Base-by-base conservation (phyloP, 2,113 vertebrate genomes). In the Myotis lucifugus region DNA sequence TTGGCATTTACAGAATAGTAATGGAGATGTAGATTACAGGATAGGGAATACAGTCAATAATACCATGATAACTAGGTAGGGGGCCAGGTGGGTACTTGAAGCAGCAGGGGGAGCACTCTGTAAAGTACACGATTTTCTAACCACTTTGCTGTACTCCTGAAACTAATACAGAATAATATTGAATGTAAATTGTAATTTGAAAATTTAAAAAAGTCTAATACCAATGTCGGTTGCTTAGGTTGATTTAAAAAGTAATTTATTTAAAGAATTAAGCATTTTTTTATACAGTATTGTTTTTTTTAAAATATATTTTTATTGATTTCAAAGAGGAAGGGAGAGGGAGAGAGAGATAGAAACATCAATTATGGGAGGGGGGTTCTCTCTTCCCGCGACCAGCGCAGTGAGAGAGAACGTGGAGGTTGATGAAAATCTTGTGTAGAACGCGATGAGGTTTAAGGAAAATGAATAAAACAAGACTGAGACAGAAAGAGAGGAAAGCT, bases 191-290 rank as follows among this genome's bases (percentile, higher is more conserved):
- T 72, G 3, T 23, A 40, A 72, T 40, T 23, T 42, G 19, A 72
- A 72, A 23, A 11, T 19, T 69, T 69, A 81, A 67, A 73, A 76
- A 66, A 29, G 29, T 29, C 59, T 40, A n/a, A 64, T 89, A 59
- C 18, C 19, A 37, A 32, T 74, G 54, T 74, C 48, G 2, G 1
- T 6, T 40, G 59, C 9, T 84, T 76, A 78, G 2, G 23, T 52
- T 72, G 54, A 85, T 69, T 66, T 67, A 48, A 85, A 90, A 93
- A 83, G 6, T 59, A 74, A 82, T 74, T 94, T 52, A 37, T 79
- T 90, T 77, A 61, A 96, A 64, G 11, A 78, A 74, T 77, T 37
- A 59, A 37, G 54, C 40, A 61, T 8, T 59, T 59, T 59, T 59
- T 59, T 1, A 59, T 59, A 25, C 56, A 59, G 10, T 59, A 59